Conservation (phyloP, 2,888 invertebrate genomes). For the Acleris sparsana region DNA sequence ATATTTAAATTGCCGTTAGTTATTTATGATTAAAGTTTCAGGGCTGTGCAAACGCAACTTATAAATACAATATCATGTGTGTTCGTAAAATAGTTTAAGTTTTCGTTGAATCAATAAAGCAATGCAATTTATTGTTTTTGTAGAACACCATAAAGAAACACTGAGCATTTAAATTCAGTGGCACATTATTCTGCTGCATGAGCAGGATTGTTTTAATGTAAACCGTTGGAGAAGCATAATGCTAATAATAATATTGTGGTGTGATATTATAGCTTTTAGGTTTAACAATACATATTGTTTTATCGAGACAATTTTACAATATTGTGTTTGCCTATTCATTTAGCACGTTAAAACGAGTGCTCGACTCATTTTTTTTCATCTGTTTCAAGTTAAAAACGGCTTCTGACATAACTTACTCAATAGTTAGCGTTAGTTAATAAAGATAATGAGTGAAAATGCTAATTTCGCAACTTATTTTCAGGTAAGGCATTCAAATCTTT, state of each 20-base stretch:
- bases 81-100: background rate
- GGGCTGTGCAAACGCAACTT: constrained; percentile 11
- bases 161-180: constrained; percentile 63
- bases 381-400: too few species aligned
- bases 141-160: constrained; percentile 39
- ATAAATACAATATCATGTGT: background rate
- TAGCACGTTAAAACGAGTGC: too few species aligned
- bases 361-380: too few species aligned
- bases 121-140: background rate
- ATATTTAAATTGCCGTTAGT: constrained; percentile 8
- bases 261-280: constrained; percentile 53
- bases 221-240: constrained; percentile 44
- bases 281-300: constrained; percentile 39
- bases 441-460: background rate
- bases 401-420: too few species aligned
- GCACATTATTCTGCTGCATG: constrained; percentile 64
- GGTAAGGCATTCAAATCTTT: constrained; percentile 4
- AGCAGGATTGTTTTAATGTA: constrained; percentile 62
- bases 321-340: too few species aligned
- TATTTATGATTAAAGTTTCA: constrained; percentile 6
- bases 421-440: background rate
- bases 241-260: constrained; percentile 32
- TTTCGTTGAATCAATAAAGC: background rate
- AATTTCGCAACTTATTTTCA: constrained; percentile 8
- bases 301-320: background rate